Percentiles rank a stretch among this genome's conserved stretches.
Evolutionary conservation across 2,888 invertebrate species (phyloP).

Genomic region (Dermolepida albohirtum): DNA sequence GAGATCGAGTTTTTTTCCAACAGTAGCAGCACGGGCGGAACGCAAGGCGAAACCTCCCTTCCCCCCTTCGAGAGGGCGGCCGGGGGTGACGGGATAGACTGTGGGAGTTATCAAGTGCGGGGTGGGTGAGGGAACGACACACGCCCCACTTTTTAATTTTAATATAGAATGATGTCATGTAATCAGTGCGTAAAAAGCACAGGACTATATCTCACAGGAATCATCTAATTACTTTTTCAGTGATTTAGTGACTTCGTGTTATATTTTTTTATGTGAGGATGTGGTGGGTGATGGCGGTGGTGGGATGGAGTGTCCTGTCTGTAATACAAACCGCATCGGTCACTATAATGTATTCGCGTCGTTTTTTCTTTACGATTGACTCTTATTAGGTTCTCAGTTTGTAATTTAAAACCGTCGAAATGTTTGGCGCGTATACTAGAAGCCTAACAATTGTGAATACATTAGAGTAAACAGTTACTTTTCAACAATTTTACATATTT

Average conservation of each 20-base stretch:
- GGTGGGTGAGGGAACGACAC: constrained; percentile 14
- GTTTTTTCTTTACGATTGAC: too few species aligned
- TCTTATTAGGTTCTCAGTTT: too few species aligned
- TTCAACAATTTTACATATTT: too few species aligned
- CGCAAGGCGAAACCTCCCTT: neutral
- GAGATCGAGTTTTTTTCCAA: constrained; percentile 21
- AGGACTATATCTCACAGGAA: constrained; percentile 60
- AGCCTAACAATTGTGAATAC: too few species aligned
- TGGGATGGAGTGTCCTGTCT: too few species aligned
- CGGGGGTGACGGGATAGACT: neutral
- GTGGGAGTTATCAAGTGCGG: neutral
- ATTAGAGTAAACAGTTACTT: too few species aligned
- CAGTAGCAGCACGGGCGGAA: neutral
- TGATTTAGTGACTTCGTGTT: constrained; percentile 55
- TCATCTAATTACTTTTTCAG: constrained; percentile 61
- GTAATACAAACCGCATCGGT: too few species aligned
- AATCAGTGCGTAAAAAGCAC: constrained; percentile 61
- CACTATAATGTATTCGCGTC: too few species aligned
- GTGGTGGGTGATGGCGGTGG: neutral
- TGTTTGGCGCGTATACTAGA: too few species aligned
- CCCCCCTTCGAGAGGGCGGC: neutral
- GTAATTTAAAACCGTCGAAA: too few species aligned
- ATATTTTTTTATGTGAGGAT: constrained; percentile 13
- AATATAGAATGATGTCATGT: constrained; percentile 63
- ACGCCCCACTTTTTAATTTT: constrained; percentile 59